Base-by-base conservation (phyloP, 2,113 vertebrate genomes). In the Zingel zingel region DNA sequence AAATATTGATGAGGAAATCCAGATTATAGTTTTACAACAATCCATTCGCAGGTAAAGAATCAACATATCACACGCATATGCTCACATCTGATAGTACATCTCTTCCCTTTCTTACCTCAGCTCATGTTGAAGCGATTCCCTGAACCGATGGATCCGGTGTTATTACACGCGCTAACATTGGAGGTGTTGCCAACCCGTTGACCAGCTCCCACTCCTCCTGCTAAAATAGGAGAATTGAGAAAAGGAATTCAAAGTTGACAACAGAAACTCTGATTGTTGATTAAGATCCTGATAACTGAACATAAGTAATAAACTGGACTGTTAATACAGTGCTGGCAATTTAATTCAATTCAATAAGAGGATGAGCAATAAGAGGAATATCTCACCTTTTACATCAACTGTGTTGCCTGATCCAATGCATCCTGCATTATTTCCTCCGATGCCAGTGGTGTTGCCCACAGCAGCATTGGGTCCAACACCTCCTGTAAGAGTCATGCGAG, bases 371-470 rank as follows among this genome's bases (percentile, higher is more conserved):
- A 15, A 3, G 0, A 33, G 47, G 18, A 51, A 5, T 56, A 13
- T 16, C 33, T 43, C 14, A 23, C 68, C 53, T 6, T 25, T 0
- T 18, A 57, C 1, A 0, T 25, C 1, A 16, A 11, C 57, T 0
- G 0, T 7, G 68, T 57, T 57, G 0, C 54, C 7, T 36, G 67
- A 18, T n/a, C 50, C 67, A 23, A 70, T 54, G 3, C 1, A 0
- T n/a, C 3, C 50, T 19, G 9, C 25, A 18, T 57, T 71, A 0
- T 2, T 0, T 3, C 30, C 51, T 6, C 0, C 1, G 13, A 23
- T 25, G 21, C 3, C 8, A 16, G 13, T 0, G 21, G 33, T 39
- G 33, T 71, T 71, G 3, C 33, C 9, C 68, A 70, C 8, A 23
- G 21, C 2, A 18, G 5, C 5, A 43, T 43, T 3, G 0, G 45